phyloP scores from a whole-genome alignment of 35 echinoderm and acorn worm species.

The Holothuria glaberrima region DNA sequence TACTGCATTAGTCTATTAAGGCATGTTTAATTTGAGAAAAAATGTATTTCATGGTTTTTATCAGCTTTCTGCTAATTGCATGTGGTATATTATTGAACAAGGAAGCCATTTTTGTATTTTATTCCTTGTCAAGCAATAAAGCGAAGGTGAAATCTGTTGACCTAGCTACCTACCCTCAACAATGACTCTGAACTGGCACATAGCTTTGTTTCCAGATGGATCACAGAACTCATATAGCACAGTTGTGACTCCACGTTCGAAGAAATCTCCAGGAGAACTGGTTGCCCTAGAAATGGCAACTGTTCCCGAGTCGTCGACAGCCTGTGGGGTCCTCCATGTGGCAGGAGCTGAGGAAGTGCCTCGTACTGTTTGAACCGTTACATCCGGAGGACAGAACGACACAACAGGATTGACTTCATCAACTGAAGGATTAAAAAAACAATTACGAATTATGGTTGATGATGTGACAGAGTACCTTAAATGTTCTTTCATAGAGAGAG shows the following conservation, averaged over 20 bases:
- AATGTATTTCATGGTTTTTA: too few relatives aligned
- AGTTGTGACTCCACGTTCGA: constrained; percentile 57
- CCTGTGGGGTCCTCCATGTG: constrained; percentile 21
- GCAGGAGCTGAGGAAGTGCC: not conserved
- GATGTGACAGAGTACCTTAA: too few relatives aligned
- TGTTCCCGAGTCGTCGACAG: constrained; percentile 31
- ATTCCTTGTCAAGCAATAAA: too few relatives aligned
- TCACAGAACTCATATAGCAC: constrained; percentile 60
- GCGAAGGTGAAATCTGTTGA: not conserved
- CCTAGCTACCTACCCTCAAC: constrained; percentile 47
- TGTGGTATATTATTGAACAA: too few relatives aligned
- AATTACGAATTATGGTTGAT: too few relatives aligned
- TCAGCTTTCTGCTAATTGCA: too few relatives aligned
- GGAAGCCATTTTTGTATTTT: too few relatives aligned
- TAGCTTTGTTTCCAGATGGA: constrained; percentile 64
- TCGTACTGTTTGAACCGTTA: not conserved
- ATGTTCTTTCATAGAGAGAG: too few relatives aligned
- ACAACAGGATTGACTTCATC: constrained; percentile 13
- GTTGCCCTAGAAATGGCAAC: not conserved
- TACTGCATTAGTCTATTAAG: too few relatives aligned
- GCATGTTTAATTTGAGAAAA: too few relatives aligned
- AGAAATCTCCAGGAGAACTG: constrained; percentile 42
- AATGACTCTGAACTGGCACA: constrained; percentile 64
- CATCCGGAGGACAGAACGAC: constrained; percentile 22
- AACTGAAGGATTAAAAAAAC: not conserved